Conservation (phyloP, 2,797 vertebrate genomes). For the Parambassis ranga region DNA sequence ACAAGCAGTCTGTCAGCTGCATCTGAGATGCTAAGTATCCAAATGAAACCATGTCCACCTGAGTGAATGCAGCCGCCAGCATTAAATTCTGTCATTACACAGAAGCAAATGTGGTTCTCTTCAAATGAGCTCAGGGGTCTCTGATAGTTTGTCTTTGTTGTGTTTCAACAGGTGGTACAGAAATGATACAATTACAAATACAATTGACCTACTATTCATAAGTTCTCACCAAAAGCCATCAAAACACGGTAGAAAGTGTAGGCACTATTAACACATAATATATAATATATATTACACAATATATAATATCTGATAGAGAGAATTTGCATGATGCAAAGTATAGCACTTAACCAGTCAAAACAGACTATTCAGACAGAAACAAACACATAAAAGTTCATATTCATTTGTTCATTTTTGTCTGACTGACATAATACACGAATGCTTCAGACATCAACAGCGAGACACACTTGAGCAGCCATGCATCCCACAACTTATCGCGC, state of each 20-base stretch:
- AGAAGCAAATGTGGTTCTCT: slow-evolving; percentile 7
- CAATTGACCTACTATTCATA: slow-evolving; percentile 3
- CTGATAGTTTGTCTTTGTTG: neutral
- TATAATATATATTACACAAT: no score
- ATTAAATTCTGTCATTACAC: slow-evolving; percentile 16
- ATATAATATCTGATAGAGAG: neutral
- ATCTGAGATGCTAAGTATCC: slow-evolving; percentile 39
- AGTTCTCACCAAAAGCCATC: neutral
- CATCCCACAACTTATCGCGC: slow-evolving; percentile 33
- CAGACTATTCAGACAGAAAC: slow-evolving; percentile 8
- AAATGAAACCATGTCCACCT: slow-evolving; percentile 21
- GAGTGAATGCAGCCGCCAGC: slow-evolving; percentile 40
- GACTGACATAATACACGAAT: slow-evolving; percentile 17
- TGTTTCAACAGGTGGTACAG: slow-evolving; percentile 6
- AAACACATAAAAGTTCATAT: slow-evolving; percentile 26
- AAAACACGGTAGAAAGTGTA: slow-evolving; percentile 1
- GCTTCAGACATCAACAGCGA: slow-evolving; percentile 31
- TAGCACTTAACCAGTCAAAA: neutral
- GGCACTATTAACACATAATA: neutral
- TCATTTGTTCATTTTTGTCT: slow-evolving; percentile 28
- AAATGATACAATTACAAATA: neutral
- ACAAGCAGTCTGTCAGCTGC: slow-evolving; percentile 41
- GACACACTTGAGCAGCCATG: slow-evolving; percentile 31
- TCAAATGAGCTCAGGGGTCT: slow-evolving; percentile 8
- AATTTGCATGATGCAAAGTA: neutral